These are phyloP conservation scores for Formicarius rufipectus DNA, from an alignment of 2,113 vertebrate genomes.

Conservation along the genomic window DNA sequence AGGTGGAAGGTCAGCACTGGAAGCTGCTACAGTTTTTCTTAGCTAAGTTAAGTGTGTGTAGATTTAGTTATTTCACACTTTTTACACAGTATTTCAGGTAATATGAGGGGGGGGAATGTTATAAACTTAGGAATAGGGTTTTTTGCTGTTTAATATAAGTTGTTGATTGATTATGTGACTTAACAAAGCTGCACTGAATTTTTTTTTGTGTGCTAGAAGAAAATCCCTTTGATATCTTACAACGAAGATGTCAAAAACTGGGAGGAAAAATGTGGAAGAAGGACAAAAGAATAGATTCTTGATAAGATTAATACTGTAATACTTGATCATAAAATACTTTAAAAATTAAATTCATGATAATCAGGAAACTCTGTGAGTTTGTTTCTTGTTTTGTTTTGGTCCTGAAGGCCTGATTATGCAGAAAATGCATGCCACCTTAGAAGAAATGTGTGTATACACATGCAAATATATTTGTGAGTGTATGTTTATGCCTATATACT, in stretches of 20 bases:
- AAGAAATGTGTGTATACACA: neutral
- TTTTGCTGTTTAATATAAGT: conserved; percentile 51
- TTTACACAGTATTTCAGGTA: conserved; percentile 15
- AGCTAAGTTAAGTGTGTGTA: conserved; percentile 6
- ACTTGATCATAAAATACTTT: neutral
- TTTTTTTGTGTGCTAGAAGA: no score
- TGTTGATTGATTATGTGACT: conserved; percentile 41
- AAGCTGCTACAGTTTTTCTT: neutral
- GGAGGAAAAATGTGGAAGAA: neutral
- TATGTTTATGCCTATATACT: neutral
- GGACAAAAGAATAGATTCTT: neutral
- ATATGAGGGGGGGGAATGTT: neutral
- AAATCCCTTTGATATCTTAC: neutral
- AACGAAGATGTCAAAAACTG: neutral
- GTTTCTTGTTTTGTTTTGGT: neutral
- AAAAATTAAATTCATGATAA: neutral
- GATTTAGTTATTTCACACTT: conserved; percentile 39
- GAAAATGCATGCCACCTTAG: neutral
- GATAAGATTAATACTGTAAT: neutral
- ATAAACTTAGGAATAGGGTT: neutral
- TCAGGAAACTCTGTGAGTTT: neutral
- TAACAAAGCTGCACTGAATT: neutral
- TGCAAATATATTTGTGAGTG: neutral
- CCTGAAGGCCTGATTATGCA: neutral
- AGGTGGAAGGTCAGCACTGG: neutral